Percentiles rank a stretch among this genome's conserved stretches.
Conservation (phyloP, 1,140 invertebrate genomes). For the Agraylea sexmaculata region DNA sequence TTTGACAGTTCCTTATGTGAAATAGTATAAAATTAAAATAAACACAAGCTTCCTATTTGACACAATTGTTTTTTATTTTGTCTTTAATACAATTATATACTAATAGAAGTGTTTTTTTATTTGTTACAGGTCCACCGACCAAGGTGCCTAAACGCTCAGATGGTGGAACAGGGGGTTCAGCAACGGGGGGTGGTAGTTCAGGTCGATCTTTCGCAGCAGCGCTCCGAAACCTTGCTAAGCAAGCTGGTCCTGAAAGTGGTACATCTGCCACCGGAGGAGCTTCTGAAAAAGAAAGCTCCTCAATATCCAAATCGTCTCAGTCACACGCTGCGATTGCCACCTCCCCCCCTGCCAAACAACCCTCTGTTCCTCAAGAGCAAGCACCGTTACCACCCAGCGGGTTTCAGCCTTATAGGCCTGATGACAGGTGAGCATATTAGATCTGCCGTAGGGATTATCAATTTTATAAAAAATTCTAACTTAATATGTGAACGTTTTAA, state of each 20-base stretch:
- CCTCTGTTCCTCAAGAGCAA: conserved; percentile 27
- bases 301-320: conserved; percentile 3
- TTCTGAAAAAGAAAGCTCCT: conserved; percentile 28
- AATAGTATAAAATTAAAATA: too few relatives aligned
- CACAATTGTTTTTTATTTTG: too few relatives aligned
- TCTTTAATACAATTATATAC: too few relatives aligned
- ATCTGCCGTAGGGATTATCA: neutral
- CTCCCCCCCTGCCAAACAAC: conserved; percentile 18
- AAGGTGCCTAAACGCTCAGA: conserved; percentile 37
- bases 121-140: conserved; percentile 31
- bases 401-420: conserved; percentile 38
- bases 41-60: too few relatives aligned
- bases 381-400: conserved; percentile 33
- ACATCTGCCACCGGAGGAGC: conserved; percentile 22
- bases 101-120: too few relatives aligned
- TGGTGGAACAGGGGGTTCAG: conserved; percentile 18
- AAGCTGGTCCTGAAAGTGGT: conserved; percentile 41
- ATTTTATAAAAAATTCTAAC: neutral
- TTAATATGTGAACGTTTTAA: neutral
- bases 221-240: conserved; percentile 55
- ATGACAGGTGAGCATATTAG: conserved; percentile 29
- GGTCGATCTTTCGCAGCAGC: conserved; percentile 51
- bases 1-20: too few relatives aligned
- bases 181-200: conserved; percentile 20
- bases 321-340: conserved; percentile 27